Base-by-base conservation (phyloP, 2,888 invertebrate genomes). In the Thereva unica region DNA sequence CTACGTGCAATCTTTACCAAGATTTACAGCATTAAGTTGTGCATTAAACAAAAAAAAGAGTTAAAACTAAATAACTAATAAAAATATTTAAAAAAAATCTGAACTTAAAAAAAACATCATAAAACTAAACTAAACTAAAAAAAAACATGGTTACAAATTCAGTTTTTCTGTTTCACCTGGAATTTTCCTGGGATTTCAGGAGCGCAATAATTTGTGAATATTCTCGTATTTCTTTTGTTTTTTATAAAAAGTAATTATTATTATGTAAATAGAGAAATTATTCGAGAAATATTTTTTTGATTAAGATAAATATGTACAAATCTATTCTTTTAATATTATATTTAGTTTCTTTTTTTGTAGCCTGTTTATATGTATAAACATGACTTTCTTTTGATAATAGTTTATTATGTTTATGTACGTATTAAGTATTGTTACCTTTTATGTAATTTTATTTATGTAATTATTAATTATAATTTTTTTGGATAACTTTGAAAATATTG, bases 221-320 rank as follows among this genome's bases (percentile, higher is more conserved):
- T 23, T 2, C 2, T 23, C 23, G 23, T 23, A 23, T 23, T 23
- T 23, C 23, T 23, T 23, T 23, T 23, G 23, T 23, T 23, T 23
- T n/a, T 23, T 23, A 23, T 23, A 23, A 67, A 69, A 63, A 70
- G 61, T 67, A 69, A 66, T 68, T 67, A 71, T 64, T 69, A 67
- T 68, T 67, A 63, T 42, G 67, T 10, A 37, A 53, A 50, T 7
- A 47, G 23, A 4, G 23, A 23, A 23, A 23, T 23, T 23, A 23
- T 23, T 23, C 23, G 23, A 23, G 2, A 23, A 23, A 50, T 23
- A n/a, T 50, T 23, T 9, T 50, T 50, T 23, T 10, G 2, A 23
- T 50, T 50, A 7, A 35, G 45, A 23, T 47, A 59, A 59, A 50
- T 12, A 49, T 49, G 4, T 53, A 53, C 38, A 9, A 38, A 53